Evolutionary conservation across 2,113 vertebrate genomes (phyloP).

Genomic region (Isurus oxyrinchus): DNA sequence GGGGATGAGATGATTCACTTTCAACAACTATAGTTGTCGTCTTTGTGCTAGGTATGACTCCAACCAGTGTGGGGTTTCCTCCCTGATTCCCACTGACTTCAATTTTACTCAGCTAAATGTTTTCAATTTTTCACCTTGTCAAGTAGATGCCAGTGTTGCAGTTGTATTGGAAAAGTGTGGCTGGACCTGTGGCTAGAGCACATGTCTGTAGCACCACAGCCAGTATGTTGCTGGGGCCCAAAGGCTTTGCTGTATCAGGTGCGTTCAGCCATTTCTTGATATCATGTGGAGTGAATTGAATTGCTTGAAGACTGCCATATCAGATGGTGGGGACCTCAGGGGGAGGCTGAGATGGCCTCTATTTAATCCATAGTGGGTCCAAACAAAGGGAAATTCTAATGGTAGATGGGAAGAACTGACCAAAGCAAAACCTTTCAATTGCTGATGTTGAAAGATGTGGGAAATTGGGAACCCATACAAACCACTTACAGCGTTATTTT

Average conservation of each 20-base stretch:
- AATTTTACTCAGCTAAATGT: no score
- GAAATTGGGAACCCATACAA: not conserved
- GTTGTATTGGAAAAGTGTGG: no score
- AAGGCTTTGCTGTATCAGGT: not conserved
- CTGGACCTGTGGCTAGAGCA: no score
- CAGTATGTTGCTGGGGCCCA: not conserved
- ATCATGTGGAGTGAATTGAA: not conserved
- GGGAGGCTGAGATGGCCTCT: not conserved
- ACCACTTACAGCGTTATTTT: not conserved
- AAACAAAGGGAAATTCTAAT: not conserved
- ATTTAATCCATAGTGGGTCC: not conserved
- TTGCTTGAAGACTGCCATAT: not conserved
- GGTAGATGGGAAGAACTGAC: not conserved
- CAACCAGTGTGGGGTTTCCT: no score
- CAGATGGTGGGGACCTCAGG: not conserved
- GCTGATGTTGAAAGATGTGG: not conserved
- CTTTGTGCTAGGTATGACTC: no score
- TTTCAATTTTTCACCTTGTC: no score
- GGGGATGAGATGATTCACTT: no score
- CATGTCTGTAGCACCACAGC: not conserved
- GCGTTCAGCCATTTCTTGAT: not conserved
- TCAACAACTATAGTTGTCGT: no score
- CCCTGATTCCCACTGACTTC: no score
- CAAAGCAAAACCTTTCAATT: not conserved
- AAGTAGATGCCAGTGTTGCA: no score